A percentile compares a stretch with the other conserved stretches of the same genome.
phyloP scores from a whole-genome alignment of 53 echinoderm and acorn worm species.

The Zoroaster sp. region DNA sequence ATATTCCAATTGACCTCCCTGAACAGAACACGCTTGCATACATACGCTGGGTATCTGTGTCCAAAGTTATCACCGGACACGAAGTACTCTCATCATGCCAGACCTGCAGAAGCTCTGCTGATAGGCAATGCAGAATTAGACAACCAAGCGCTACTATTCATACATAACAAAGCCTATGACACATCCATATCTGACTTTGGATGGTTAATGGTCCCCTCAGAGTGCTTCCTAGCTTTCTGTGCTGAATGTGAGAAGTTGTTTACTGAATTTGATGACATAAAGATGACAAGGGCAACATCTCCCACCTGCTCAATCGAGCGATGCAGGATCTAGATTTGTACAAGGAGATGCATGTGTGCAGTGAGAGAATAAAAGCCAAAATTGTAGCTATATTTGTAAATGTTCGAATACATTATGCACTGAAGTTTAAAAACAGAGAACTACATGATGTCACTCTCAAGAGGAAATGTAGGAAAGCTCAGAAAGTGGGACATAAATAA shows the following conservation, averaged over 20 bases:
- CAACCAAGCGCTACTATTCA: constrained; percentile 34
- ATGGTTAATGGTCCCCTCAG: constrained; percentile 29
- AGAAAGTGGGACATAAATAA: constrained; percentile 14
- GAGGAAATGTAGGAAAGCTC: constrained; percentile 11
- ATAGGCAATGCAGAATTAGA: neutral
- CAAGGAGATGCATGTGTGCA: constrained; percentile 2
- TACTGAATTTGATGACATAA: constrained; percentile 22
- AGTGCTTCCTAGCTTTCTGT: constrained; percentile 11
- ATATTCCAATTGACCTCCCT: neutral
- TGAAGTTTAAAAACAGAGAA: constrained; percentile 45
- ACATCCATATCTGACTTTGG: constrained; percentile 45
- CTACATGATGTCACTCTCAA: constrained; percentile 6
- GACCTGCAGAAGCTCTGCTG: constrained; percentile 37
- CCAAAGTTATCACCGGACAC: constrained; percentile 12
- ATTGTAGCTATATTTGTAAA: constrained; percentile 22
- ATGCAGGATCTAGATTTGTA: constrained; percentile 12
- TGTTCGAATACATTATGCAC: constrained; percentile 50
- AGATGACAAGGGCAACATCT: constrained; percentile 47
- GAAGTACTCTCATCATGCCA: constrained; percentile 18
- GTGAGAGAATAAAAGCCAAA: constrained; percentile 24
- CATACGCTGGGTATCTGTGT: constrained; percentile 52
- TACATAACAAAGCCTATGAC: constrained; percentile 46
- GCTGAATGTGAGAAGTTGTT: constrained; percentile 42
- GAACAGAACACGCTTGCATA: constrained; percentile 38
- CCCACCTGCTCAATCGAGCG: neutral